phyloP scores from a whole-genome alignment of 1,140 invertebrate genomes.

The Gonioctena quinquepunctata region DNA sequence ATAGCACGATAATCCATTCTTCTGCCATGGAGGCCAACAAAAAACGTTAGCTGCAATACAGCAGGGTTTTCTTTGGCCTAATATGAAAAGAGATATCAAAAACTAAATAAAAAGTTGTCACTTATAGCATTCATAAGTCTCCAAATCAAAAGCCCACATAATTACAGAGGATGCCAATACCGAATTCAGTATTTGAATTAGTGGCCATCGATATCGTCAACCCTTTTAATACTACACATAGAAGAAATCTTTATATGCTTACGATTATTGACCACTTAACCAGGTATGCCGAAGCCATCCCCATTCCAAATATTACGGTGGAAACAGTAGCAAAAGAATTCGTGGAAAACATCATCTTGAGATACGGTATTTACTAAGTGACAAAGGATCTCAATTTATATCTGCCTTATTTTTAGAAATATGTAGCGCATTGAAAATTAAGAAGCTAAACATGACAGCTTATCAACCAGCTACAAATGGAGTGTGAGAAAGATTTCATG shows the following conservation, averaged over 20 bases:
- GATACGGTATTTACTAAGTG: not conserved
- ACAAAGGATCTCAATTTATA: not conserved
- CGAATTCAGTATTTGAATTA: not conserved
- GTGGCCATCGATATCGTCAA: not conserved
- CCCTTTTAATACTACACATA: not conserved
- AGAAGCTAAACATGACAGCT: not conserved
- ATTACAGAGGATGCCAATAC: not conserved
- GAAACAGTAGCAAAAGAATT: not conserved
- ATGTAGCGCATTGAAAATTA: not conserved
- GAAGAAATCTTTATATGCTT: not conserved
- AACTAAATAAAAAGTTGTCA: too few relatives aligned
- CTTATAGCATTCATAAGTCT: too few relatives aligned
- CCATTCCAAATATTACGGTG: too few relatives aligned
- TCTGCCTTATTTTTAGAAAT: not conserved
- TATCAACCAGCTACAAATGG: not conserved
- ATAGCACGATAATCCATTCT: too few relatives aligned
- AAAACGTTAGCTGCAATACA: too few relatives aligned
- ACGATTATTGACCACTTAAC: too few relatives aligned
- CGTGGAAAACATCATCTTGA: not conserved
- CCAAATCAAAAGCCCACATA: not conserved
- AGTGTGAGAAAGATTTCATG: too few relatives aligned
- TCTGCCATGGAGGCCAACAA: too few relatives aligned
- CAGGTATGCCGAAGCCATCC: too few relatives aligned
- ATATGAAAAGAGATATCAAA: too few relatives aligned
- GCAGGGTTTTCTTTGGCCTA: too few relatives aligned